phyloP scores from a whole-genome alignment of 2,113 vertebrate species.

The Mixornis gularis region DNA sequence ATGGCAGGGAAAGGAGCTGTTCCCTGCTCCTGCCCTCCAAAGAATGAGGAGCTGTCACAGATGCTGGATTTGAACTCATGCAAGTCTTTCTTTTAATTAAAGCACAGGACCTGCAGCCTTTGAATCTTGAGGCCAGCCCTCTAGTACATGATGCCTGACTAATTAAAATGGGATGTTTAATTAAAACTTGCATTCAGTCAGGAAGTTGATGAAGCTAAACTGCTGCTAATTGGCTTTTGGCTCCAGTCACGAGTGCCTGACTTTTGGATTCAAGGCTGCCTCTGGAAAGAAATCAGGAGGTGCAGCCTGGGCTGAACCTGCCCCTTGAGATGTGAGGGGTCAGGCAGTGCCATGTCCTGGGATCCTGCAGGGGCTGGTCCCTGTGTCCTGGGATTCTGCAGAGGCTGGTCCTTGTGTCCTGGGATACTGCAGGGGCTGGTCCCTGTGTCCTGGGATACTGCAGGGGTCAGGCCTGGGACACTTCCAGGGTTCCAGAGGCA shows the following conservation, averaged over 20 bases:
- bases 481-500: not conserved
- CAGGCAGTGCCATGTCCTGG: not conserved
- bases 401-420: not conserved
- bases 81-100: not conserved
- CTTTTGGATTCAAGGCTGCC: not conserved
- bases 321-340: not conserved
- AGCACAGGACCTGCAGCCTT: not conserved
- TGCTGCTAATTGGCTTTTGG: constrained; percentile 8
- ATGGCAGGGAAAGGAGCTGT: not conserved
- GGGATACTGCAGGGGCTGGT: not conserved
- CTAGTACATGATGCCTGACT: not conserved
- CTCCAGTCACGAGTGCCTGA: not conserved
- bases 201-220: constrained; percentile 22
- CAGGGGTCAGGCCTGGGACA: not conserved
- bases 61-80: not conserved
- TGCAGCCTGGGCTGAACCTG: not conserved
- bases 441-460: not conserved
- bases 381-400: not conserved
- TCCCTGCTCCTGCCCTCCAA: not conserved
- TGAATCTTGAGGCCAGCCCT: not conserved
- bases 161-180: constrained; percentile 46
- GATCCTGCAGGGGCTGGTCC: not conserved
- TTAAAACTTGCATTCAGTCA: constrained; percentile 1
- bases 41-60: not conserved
- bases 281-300: not conserved